Base-by-base conservation (phyloP, 2,113 vertebrate species). In the Oreochromis niloticus region DNA sequence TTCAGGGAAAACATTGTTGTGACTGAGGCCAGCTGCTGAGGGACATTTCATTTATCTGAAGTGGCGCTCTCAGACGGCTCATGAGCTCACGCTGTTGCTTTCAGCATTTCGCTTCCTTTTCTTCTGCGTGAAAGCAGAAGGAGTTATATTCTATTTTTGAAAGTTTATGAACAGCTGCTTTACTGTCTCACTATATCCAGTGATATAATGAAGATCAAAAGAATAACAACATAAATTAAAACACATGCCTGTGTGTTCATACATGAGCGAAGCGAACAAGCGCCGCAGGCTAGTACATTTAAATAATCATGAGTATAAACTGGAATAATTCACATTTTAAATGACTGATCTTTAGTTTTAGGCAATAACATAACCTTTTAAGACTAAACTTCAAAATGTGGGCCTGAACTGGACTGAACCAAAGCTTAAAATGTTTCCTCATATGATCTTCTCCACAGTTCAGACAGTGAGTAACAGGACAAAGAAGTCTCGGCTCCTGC, bases 401-500 rank as follows among this genome's bases (percentile, higher is more conserved):
- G 22, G 19, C 41, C 30, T n/a, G 48, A 79, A 78, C 7, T 34
- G 6, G 14, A 75, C 19, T 52, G 73, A 43, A 54, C 78, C 36
- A 11, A n/a, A 88, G 56, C 17, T 30, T 50, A 7, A 82, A 24
- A 19, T 36, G 32, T 39, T 34, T 39, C 57, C n/a, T 68, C 13
- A 22, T 54, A 71, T 34, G 83, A 59, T 86, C 75, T 78, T 87
- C 27, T 12, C 66, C 27, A 52, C 73, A 52, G 46, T 34, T 78
- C 17, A 52, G 59, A 78, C 59, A 84, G 56, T 89, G 83, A 90
- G 90, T 90, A 85, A 88, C 41, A 71, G 82, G 63, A 89, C 17
- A 46, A 71, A 89, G 66, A 61, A 79, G n/a, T 73, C 82, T 85
- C 14, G 7, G n/a, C 32, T 19, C 75, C 59, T 79, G 13, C 54